A percentile compares a stretch with the other conserved stretches of the same genome.
Evolutionary conservation across 1,140 invertebrate species (phyloP).

Genomic region (Plodia interpunctella): DNA sequence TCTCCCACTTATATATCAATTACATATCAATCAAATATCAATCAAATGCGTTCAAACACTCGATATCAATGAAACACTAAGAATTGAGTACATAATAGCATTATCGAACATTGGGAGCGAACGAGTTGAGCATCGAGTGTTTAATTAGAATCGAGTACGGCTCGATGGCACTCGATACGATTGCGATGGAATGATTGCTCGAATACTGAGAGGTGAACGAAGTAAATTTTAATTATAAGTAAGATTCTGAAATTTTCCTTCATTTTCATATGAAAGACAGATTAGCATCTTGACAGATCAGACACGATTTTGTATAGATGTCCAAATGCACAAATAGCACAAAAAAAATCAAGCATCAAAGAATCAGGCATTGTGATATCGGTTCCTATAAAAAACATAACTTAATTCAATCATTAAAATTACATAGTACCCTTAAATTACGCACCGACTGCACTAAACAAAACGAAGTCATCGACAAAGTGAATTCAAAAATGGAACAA

Average conservation of each 20-base stretch:
- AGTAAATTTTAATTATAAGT: background rate
- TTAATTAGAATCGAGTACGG: conserved; percentile 2
- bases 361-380: too few relatives aligned
- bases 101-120: background rate
- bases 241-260: too few relatives aligned
- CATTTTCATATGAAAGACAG: too few relatives aligned
- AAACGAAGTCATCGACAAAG: background rate
- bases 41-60: conserved; percentile 2
- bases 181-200: background rate
- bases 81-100: conserved; percentile 2
- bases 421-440: background rate
- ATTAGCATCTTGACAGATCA: too few relatives aligned
- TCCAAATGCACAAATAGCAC: too few relatives aligned
- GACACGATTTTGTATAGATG: too few relatives aligned
- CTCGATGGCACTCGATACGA: background rate
- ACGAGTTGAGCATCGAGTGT: conserved; percentile 6
- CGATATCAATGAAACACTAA: background rate
- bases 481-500: background rate
- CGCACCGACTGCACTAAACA: background rate
- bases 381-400: too few relatives aligned
- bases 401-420: too few relatives aligned
- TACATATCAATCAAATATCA: background rate
- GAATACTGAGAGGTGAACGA: background rate
- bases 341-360: too few relatives aligned
- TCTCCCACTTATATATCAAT: too few relatives aligned